A percentile compares a stretch with the other conserved stretches of the same genome.
These are phyloP conservation scores for Megalonaias nervosa DNA, from an alignment of 1,140 invertebrate genomes.

Conservation along the genomic window DNA sequence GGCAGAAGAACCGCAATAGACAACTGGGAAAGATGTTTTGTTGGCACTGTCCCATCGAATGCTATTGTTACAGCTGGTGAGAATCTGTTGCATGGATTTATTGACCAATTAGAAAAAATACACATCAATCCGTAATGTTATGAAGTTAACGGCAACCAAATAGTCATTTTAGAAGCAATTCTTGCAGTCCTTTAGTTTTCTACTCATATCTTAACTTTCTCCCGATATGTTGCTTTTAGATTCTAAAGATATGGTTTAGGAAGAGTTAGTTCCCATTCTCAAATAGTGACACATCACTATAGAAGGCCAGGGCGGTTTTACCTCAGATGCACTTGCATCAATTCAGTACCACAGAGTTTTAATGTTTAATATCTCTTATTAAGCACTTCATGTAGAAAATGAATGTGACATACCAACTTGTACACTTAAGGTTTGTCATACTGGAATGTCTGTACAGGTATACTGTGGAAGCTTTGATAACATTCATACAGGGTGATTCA, in stretches of 20 bases:
- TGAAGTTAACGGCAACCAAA: not conserved
- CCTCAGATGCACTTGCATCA: no score
- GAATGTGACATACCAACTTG: not conserved
- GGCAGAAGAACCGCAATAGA: conserved; percentile 81
- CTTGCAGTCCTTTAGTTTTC: no score
- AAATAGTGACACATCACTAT: no score
- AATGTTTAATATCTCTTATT: no score
- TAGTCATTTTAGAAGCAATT: not conserved
- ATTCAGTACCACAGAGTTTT: no score
- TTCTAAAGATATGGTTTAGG: not conserved
- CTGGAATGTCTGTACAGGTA: not conserved
- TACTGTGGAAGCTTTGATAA: not conserved
- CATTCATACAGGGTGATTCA: not conserved
- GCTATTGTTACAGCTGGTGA: conserved; percentile 90
- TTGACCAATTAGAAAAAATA: not conserved
- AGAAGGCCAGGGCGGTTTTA: no score
- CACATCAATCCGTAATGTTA: not conserved
- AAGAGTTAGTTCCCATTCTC: not conserved
- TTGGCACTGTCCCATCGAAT: conserved; percentile 92
- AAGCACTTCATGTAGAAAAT: not conserved
- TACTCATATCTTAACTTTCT: not conserved
- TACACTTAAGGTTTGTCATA: not conserved
- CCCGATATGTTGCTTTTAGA: not conserved
- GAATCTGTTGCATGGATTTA: not conserved
- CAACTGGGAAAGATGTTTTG: conserved; percentile 88